Conservation (phyloP, 2,113 vertebrate species). For the Ptilorrhoa leucosticta region DNA sequence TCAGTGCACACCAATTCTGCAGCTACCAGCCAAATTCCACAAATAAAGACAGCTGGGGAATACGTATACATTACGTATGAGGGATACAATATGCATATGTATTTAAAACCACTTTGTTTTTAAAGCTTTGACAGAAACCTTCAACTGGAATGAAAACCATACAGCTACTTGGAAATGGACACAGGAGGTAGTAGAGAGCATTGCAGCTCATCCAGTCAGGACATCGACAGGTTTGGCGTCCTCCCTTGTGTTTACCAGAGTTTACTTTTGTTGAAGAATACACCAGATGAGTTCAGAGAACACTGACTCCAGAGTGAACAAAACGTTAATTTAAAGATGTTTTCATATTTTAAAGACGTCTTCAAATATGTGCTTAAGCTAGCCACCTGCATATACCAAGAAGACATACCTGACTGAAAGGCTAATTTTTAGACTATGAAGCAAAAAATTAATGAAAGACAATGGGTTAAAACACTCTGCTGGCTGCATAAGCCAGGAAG, state of each 20-base stretch:
- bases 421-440: not conserved
- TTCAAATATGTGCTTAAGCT: not conserved
- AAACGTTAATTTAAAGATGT: not conserved
- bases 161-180: not conserved
- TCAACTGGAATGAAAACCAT: not conserved
- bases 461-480: not conserved
- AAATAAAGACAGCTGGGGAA: not conserved
- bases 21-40: not conserved
- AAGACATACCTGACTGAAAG: not conserved
- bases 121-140: not conserved
- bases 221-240: not conserved
- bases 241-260: not conserved
- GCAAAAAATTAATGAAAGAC: not conserved
- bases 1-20: not conserved
- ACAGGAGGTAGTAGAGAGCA: not conserved
- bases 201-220: not conserved
- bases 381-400: not conserved
- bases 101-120: not conserved
- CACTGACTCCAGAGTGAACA: not conserved
- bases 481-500: not conserved
- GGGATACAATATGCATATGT: rapidly evolving
- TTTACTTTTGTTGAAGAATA: not conserved
- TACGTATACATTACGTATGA: rapidly evolving
- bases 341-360: rapidly evolving
- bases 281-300: not conserved